Base-by-base conservation (phyloP, 2,113 vertebrate genomes). In the Amia ocellicauda region DNA sequence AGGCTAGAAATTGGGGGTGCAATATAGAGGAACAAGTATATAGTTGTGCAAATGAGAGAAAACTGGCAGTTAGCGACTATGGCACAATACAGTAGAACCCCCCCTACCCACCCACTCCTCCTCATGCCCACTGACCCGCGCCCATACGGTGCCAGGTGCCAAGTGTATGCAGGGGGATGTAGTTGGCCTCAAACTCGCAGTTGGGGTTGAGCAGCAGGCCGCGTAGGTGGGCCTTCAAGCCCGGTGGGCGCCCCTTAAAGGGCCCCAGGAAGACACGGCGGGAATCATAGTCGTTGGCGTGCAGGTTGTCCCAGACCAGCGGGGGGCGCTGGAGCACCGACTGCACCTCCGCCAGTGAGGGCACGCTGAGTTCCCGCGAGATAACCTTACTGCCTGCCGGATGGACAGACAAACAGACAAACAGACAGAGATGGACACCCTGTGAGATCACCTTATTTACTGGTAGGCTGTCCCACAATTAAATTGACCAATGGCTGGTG, bases 181-280 rank as follows among this genome's bases (percentile, higher is more conserved):
- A 94, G 71, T 93, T 93, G 79, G 92, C 92, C 81, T 94, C 92
- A 67, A 94, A 92, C 73, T 93, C 92, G 1, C 92, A 93, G 79
- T 93, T 94, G 20, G 92, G 92, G 75, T 94, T 94, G 66, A 93
- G 90, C 24, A 94, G 84, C 63, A 94, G 77, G 2, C 92, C 92
- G 0, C 69, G 71, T 29, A 94, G 81, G 62, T 74, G 80, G 49
- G 69, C 22, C 63, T 74, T 66, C 20, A 93, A 84, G 63, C 80
- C 78, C 0, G 87, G 78, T 26, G 90, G 86, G 3, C 92, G 83
- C 3, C 90, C 92, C 26, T 84, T 92, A 69, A 93, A 94, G 23
- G 91, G 92, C 27, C 92, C 92, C 78, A 94, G 80, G 80, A 93
- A 94, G 67, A 94, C 86, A 0, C 91, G 88, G 1, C 89, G 83